Evolutionary conservation across 2,113 vertebrate species (phyloP).

Genomic region (Osmerus mordax): DNA sequence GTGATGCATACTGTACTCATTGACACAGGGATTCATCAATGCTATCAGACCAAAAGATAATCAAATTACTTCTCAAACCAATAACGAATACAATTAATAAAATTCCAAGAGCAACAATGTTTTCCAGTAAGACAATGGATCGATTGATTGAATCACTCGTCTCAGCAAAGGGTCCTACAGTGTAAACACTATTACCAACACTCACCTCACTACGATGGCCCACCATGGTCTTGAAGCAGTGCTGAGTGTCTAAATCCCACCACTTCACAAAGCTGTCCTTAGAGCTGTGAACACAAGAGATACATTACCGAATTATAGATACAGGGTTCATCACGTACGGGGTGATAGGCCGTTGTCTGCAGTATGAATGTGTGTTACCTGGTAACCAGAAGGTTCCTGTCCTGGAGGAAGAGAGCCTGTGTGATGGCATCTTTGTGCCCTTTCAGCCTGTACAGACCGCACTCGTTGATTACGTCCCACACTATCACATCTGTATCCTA

Average conservation of each 20-base stretch:
- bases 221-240: constrained; percentile 96
- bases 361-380: constrained; percentile 70
- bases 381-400: constrained; percentile 87
- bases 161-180: no score
- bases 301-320: constrained; percentile 18
- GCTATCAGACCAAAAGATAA: no score
- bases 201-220: constrained; percentile 92
- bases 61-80: no score
- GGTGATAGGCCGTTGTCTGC: background rate
- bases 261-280: constrained; percentile 95
- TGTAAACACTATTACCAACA: no score
- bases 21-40: no score
- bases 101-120: no score
- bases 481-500: constrained; percentile 95
- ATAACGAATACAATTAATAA: no score
- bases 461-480: constrained; percentile 97
- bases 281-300: constrained; percentile 68
- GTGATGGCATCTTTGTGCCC: constrained; percentile 93
- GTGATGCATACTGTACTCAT: no score
- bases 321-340: background rate
- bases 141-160: no score
- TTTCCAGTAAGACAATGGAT: no score
- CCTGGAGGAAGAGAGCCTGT: constrained; percentile 82
- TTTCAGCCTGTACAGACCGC: constrained; percentile 87
- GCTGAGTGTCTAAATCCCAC: constrained; percentile 97